Percentiles rank a stretch among this genome's conserved stretches.
Evolutionary conservation across 2,888 invertebrate genomes (phyloP).

Genomic region (Eilema sororculum): DNA sequence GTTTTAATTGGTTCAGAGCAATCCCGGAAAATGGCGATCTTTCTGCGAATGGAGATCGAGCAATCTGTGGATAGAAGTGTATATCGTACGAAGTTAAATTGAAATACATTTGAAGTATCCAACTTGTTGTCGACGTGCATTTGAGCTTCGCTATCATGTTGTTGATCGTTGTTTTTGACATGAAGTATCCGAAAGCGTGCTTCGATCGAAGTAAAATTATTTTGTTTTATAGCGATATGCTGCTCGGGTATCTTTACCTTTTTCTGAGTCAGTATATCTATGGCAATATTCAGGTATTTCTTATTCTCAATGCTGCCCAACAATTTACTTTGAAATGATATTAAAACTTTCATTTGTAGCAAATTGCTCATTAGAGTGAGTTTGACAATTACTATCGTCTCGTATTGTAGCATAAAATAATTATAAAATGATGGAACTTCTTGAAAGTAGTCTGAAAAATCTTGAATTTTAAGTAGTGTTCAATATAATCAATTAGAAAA

Average conservation of each 20-base stretch:
- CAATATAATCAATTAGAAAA: background rate
- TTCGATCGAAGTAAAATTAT: background rate
- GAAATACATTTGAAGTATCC: background rate
- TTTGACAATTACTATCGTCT: background rate
- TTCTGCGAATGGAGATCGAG: slow-evolving; percentile 19
- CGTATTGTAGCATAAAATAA: background rate
- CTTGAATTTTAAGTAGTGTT: background rate
- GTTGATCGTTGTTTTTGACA: background rate
- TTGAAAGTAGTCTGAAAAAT: background rate
- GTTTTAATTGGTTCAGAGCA: slow-evolving; percentile 42
- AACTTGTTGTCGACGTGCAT: background rate
- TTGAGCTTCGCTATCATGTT: background rate
- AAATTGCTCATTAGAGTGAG: background rate
- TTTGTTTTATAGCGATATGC: background rate
- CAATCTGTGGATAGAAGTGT: background rate
- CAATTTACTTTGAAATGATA: background rate
- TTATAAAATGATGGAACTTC: background rate
- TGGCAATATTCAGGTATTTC: background rate
- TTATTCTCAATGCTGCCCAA: background rate
- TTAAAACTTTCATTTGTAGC: background rate
- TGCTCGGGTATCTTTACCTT: background rate
- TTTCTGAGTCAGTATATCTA: background rate
- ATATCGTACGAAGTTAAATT: background rate
- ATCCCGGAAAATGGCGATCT: slow-evolving; percentile 22
- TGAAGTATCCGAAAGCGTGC: background rate